Evolutionary conservation across 2,888 invertebrate species (phyloP).

Genomic region (Apotomis betuletana): DNA sequence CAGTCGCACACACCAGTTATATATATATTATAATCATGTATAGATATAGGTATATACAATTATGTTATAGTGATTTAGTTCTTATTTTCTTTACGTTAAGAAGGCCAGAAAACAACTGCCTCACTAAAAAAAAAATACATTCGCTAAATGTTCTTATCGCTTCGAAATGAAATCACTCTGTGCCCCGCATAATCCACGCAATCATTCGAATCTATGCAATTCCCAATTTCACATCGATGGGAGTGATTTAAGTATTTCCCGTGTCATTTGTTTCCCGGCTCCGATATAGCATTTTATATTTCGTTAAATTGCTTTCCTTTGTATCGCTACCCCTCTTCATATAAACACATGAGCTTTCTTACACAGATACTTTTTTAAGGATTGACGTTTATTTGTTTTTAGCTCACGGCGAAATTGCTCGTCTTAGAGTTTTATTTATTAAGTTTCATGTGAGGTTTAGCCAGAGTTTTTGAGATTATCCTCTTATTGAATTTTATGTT

Average conservation of each 20-base stretch:
- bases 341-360: slow-evolving; percentile 67
- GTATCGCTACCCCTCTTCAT: slow-evolving; percentile 69
- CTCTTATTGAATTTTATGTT: slow-evolving; percentile 29
- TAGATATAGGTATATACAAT: too few relatives aligned
- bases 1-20: too few relatives aligned
- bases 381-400: slow-evolving; percentile 77
- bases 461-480: slow-evolving; percentile 34
- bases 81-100: too few relatives aligned
- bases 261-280: slow-evolving; percentile 80
- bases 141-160: slow-evolving; percentile 8
- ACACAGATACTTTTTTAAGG: slow-evolving; percentile 80
- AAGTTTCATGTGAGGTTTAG: slow-evolving; percentile 43
- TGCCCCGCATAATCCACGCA: slow-evolving; percentile 34
- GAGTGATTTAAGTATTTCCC: slow-evolving; percentile 81
- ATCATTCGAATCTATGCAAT: slow-evolving; percentile 47
- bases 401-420: slow-evolving; percentile 75
- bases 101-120: not conserved
- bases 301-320: slow-evolving; percentile 82
- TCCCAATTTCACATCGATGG: slow-evolving; percentile 76
- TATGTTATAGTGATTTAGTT: too few relatives aligned
- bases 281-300: slow-evolving; percentile 78
- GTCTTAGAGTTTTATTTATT: slow-evolving; percentile 53
- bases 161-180: slow-evolving; percentile 21
- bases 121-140: not conserved
- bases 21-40: too few relatives aligned